Base-by-base conservation (phyloP, 2,113 vertebrate species). In the Stigmatopora nigra region DNA sequence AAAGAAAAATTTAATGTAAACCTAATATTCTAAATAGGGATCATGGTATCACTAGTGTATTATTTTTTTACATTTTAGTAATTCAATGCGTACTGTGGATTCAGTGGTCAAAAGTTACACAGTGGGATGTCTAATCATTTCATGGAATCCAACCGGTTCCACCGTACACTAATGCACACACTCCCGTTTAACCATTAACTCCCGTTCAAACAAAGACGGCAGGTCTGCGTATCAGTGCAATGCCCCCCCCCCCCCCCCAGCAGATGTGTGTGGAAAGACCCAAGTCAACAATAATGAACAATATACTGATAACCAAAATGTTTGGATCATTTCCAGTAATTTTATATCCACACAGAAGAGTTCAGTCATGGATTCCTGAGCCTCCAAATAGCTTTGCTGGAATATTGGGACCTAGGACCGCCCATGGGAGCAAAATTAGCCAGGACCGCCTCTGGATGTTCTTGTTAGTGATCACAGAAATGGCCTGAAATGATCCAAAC, bases 151-250 rank as follows among this genome's bases (percentile, higher is more conserved):
- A 59, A 25, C 36, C 56, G 63, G 60, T 41, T 63, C 60, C 16
- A 14, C 17, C 5, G 16, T 19, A 6, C 19, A 20, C 58, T 20
- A 19, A 20, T 41, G 36, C 44, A 45, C 17, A 51, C 36, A 38
- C 53, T 51, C 44, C 38, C 48, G 72, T 78, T 47, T 75, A 73
- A 79, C 75, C 67, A 77, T 81, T 73, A 77, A 84, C 73, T 57
- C 19, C 36, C 58, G 68, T 78, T 73, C 73, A 78, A 73, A 77
- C 69, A 78, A 51, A 68, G 25, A 35, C 63, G 48, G 11, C 8
- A 1, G n/a, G 67, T 48, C n/a, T 51, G 51, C 31, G 51, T 35
- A 17, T 57, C 51, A n/a, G 48, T 31, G 61, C 45, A 48, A 4
- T 31, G 45, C 17, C 48, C 48, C 44, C 14, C 15, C 48, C 48